These are phyloP conservation scores for Ormyrus pomaceus DNA, from an alignment of 2,888 invertebrate species.

Conservation along the genomic window DNA sequence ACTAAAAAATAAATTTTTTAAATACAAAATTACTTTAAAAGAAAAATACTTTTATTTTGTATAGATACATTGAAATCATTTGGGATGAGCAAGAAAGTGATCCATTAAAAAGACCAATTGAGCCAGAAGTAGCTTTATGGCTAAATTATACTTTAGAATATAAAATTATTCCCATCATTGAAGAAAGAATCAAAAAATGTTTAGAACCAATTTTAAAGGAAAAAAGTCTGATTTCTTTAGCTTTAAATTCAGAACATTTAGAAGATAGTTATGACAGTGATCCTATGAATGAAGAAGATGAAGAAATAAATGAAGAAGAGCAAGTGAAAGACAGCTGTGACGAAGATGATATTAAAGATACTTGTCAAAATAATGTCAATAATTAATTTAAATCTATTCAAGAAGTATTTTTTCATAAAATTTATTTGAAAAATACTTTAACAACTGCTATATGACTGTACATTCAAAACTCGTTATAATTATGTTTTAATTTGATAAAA, in stretches of 20 bases:
- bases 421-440: conserved; percentile 9
- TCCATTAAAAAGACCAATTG: conserved; percentile 38
- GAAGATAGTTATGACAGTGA: conserved; percentile 49
- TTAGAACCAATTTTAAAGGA: conserved; percentile 33
- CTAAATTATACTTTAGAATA: conserved; percentile 47
- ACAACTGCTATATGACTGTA: conserved; percentile 17
- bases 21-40: background rate
- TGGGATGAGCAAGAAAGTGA: conserved; percentile 45
- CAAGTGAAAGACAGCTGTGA: background rate
- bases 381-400: no score
- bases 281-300: conserved; percentile 42
- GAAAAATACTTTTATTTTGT: background rate
- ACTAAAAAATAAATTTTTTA: background rate
- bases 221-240: conserved; percentile 31
- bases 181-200: conserved; percentile 46
- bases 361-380: background rate
- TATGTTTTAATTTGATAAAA: no score
- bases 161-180: conserved; percentile 41
- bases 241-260: conserved; percentile 24
- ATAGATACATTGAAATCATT: conserved; percentile 50
- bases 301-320: conserved; percentile 2
- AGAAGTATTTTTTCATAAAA: background rate
- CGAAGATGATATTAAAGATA: conserved; percentile 11
- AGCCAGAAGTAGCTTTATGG: conserved; percentile 53
- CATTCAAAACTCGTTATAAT: no score